phyloP scores from a whole-genome alignment of 2,797 vertebrate genomes.

The Anguilla obscura region DNA sequence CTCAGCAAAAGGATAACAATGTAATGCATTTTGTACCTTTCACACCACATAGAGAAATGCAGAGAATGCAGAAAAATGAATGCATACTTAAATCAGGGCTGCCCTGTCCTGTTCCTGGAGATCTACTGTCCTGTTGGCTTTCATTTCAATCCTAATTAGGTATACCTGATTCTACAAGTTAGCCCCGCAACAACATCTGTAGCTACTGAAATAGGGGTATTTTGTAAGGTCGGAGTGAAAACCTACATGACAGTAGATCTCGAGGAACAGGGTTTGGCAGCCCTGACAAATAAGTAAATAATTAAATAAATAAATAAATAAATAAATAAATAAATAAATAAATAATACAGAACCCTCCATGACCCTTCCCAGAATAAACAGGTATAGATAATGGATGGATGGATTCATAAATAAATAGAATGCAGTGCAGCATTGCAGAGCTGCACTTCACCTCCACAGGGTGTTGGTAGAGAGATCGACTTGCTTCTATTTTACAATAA shows the following conservation, averaged over 20 bases:
- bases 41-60: background rate
- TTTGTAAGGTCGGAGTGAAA: background rate
- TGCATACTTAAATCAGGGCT: no score
- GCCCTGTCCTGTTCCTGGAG: no score
- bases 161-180: no score
- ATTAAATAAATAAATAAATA: no score
- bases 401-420: background rate
- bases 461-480: background rate
- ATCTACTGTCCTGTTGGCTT: no score
- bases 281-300: background rate
- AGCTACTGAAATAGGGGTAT: no score
- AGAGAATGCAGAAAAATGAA: background rate
- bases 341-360: no score
- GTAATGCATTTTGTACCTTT: background rate
- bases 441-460: background rate
- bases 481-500: constrained; percentile 14
- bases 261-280: background rate
- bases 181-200: no score
- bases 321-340: no score
- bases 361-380: no score
- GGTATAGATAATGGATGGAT: no score
- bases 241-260: background rate
- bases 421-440: constrained; percentile 6
- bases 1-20: background rate
- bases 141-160: no score